Evolutionary conservation across 2,113 vertebrate species (phyloP).

Genomic region (Muntiacus muntjak): DNA sequence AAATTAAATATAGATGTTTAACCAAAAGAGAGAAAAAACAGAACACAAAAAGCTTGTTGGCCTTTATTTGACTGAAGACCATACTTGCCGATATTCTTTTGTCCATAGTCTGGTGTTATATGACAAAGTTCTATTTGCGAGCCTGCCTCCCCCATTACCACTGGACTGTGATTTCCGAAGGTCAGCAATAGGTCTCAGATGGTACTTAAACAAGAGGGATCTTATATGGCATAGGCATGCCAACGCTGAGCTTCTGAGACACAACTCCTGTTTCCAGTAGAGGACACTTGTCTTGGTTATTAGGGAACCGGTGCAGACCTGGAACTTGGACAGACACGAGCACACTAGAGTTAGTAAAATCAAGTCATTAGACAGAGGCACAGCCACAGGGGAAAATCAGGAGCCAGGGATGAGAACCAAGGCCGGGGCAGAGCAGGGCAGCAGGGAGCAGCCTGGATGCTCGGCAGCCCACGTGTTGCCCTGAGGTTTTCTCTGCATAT

Average conservation of each 20-base stretch:
- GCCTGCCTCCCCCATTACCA: neutral
- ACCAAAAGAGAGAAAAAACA: neutral
- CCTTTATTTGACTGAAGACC: neutral
- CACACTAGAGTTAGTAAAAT: neutral
- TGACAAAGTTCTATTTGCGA: neutral
- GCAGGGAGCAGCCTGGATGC: neutral
- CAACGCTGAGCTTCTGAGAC: neutral
- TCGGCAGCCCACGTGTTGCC: neutral
- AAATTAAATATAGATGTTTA: conserved; percentile 26
- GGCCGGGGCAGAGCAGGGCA: neutral
- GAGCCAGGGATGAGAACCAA: neutral
- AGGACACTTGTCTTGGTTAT: neutral
- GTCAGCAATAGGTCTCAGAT: neutral
- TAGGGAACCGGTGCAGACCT: neutral
- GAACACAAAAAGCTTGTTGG: neutral
- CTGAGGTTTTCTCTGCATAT: neutral
- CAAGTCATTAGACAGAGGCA: neutral
- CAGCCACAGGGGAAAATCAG: neutral
- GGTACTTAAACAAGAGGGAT: neutral
- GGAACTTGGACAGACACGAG: neutral
- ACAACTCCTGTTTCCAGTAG: neutral
- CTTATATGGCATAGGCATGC: neutral
- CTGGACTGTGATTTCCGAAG: neutral
- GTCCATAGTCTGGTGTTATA: neutral
- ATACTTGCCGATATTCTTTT: neutral